phyloP scores from a whole-genome alignment of 1,140 invertebrate species.

The Drosophila nikananu region DNA sequence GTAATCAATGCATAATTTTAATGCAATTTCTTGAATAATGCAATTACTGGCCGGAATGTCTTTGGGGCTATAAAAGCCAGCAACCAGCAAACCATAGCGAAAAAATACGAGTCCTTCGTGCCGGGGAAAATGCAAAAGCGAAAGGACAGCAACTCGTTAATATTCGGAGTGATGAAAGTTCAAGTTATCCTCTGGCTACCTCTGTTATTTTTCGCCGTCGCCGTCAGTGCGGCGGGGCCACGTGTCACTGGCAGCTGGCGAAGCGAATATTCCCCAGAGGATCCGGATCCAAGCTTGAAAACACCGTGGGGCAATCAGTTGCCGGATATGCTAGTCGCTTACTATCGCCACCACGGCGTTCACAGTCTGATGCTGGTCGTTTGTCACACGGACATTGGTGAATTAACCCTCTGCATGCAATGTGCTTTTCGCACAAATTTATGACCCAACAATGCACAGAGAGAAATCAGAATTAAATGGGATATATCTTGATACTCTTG shows the following conservation, averaged over 20 bases:
- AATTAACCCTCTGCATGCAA: constrained; percentile 54
- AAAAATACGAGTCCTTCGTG: constrained; percentile 12
- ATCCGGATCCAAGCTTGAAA: constrained; percentile 19
- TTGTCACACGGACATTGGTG: constrained; percentile 79
- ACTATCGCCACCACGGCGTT: constrained; percentile 79
- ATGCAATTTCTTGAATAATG: constrained; percentile 62
- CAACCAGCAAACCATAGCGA: not conserved
- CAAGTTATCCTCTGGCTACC: constrained; percentile 17
- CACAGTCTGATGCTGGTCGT: constrained; percentile 76
- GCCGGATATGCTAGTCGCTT: constrained; percentile 81
- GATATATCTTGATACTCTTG: no score
- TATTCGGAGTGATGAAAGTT: constrained; percentile 58
- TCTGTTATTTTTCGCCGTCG: constrained; percentile 35
- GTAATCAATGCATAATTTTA: constrained; percentile 80
- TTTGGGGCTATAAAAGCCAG: constrained; percentile 63
- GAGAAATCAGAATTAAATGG: not conserved
- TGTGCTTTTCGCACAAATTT: constrained; percentile 44
- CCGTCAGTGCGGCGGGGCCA: constrained; percentile 52
- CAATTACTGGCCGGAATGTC: constrained; percentile 61
- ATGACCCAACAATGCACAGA: constrained; percentile 31
- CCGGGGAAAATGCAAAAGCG: constrained; percentile 39
- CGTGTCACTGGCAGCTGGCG: constrained; percentile 66
- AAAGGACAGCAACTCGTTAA: constrained; percentile 72
- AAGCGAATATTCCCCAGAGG: constrained; percentile 34
- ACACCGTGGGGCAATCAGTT: constrained; percentile 74